Base-by-base conservation (phyloP, 2,113 vertebrate species). In the Oreochromis spilurus region DNA sequence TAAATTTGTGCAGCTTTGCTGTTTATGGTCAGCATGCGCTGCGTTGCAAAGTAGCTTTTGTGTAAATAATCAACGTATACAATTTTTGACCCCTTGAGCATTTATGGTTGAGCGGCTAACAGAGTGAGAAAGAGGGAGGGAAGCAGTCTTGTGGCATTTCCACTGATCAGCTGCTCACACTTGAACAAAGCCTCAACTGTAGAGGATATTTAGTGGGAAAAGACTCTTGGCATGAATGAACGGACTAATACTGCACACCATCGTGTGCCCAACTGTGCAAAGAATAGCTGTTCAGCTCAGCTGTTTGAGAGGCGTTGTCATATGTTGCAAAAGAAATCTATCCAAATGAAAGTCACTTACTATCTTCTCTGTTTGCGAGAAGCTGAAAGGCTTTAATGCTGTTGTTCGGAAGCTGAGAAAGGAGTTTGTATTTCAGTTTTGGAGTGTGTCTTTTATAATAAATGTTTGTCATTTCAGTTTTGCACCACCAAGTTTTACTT, bases 131-230 rank as follows among this genome's bases (percentile, higher is more conserved):
- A 26, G 3, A 26, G 9, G 9, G 12, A 81, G 29, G n/a, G 79
- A 83, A 70, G 21, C 38, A 31, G 78, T 83, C 67, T 87, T 87
- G 88, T 89, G 88, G 88, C 58, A 84, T 88, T 92, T 89, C 77
- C 84, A 70, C 78, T 87, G 88, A 92, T 95, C 94, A 94, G 90
- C 93, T 94, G 93, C 91, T 90, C 79, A 67, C 26, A 80, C 7
- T 82, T 79, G 79, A 93, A 94, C 93, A 94, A 95, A 94, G 92
- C 81, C 16, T 21, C 40, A 50, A 87, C 83, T 95, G 89, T 95
- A 82, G 60, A 84, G 19, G 84, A 77, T 77, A 79, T 80, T 83
- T 48, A 55, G 79, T 88, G 84, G 77, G 81, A 83, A 87, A 85
- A 55, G 17, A 82, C 72, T 84, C 36, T 86, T 88, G 87, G 84